These are phyloP conservation scores for Drosophila subpulchrella DNA, from an alignment of 1,140 invertebrate species.

Conservation along the genomic window DNA sequence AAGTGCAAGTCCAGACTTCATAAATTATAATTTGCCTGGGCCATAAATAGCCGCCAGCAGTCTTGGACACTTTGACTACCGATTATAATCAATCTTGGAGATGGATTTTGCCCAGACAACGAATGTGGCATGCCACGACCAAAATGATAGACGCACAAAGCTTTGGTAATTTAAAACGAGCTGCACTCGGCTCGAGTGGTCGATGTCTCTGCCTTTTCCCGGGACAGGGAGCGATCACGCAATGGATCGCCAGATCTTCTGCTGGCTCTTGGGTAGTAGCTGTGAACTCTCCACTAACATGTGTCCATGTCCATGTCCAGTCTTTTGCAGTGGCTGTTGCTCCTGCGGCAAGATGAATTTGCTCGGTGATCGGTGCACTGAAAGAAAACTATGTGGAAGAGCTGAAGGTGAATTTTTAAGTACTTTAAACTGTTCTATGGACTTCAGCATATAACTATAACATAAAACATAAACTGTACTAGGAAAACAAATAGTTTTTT, in stretches of 20 bases:
- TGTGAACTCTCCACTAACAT: slow-evolving; percentile 71
- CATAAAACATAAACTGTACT: too few species aligned
- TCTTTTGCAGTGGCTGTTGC: slow-evolving; percentile 41
- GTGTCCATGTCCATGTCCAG: slow-evolving; percentile 73
- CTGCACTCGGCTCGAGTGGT: slow-evolving; percentile 18
- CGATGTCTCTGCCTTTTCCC: slow-evolving; percentile 10
- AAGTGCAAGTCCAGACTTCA: slow-evolving; percentile 73
- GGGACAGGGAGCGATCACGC: slow-evolving; percentile 62
- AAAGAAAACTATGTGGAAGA: too few species aligned
- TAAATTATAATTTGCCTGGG: slow-evolving; percentile 78
- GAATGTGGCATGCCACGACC: slow-evolving; percentile 53
- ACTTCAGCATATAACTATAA: too few species aligned
- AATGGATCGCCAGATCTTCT: slow-evolving; percentile 47
- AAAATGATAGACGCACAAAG: slow-evolving; percentile 68
- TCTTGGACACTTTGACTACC: slow-evolving; percentile 78
- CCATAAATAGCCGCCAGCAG: slow-evolving; percentile 49
- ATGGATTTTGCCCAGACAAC: slow-evolving; percentile 69
- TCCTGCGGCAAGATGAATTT: slow-evolving; percentile 46
- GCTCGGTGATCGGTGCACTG: slow-evolving; percentile 32
- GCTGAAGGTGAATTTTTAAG: too few species aligned
- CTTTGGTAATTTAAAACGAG: slow-evolving; percentile 63
- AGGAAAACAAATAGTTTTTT: too few species aligned
- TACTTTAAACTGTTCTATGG: too few species aligned
- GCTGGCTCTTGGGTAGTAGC: slow-evolving; percentile 35
- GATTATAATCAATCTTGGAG: slow-evolving; percentile 83